Conservation (phyloP, 2,797 vertebrate genomes). For the Tenualosa ilisha region DNA sequence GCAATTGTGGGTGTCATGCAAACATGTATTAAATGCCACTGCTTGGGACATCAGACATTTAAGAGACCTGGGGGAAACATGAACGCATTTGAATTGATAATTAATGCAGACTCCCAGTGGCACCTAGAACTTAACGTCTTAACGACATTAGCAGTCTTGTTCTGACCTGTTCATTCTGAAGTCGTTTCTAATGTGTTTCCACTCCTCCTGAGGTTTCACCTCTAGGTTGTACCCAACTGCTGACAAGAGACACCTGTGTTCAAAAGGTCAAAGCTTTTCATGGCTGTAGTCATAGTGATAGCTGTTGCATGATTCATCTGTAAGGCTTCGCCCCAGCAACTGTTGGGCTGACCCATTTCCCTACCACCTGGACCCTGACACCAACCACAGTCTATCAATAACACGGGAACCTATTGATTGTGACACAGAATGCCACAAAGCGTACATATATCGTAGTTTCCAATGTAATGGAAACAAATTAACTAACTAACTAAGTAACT, state of each 20-base stretch:
- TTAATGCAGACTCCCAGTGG: background rate
- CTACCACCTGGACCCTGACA: background rate
- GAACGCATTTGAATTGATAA: background rate
- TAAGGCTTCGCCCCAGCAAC: background rate
- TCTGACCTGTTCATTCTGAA: background rate
- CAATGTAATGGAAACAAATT: background rate
- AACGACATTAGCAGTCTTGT: background rate
- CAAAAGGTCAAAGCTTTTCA: background rate
- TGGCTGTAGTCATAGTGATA: background rate
- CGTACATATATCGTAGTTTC: background rate
- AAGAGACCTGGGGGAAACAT: slow-evolving; percentile 3
- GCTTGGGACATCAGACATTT: background rate
- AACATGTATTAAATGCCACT: background rate
- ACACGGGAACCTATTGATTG: background rate
- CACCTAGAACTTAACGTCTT: background rate
- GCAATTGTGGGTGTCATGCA: background rate
- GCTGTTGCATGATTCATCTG: background rate
- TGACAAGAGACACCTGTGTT: background rate
- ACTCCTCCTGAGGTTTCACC: background rate
- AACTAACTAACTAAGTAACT: too few species aligned
- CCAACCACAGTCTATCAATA: background rate
- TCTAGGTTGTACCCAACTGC: background rate
- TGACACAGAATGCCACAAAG: background rate
- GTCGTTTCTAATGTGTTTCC: background rate
- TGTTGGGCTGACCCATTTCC: slow-evolving; percentile 5